Base-by-base conservation (phyloP, 2,888 invertebrate genomes). In the Latrodectus elegans region DNA sequence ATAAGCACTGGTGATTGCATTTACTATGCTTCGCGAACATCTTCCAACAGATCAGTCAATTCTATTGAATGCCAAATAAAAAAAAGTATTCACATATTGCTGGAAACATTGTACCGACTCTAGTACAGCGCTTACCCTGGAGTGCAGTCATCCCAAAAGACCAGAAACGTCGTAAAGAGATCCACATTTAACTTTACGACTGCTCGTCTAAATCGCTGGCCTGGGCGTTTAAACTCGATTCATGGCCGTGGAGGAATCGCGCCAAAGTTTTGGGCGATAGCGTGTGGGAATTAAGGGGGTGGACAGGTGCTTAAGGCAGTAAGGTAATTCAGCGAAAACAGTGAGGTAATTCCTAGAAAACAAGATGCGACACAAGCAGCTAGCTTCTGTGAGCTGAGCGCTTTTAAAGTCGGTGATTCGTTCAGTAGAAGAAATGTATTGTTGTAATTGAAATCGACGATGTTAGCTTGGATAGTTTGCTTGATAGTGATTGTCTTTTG, bases 401-500 rank as follows among this genome's bases (percentile, higher is more conserved):
- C 51, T 71, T 49, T 71, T 38, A 71, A 49, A 51, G 71, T 26
- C 12, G 60, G 60, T 8, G 55, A 6, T 38, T 6, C 51, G 10
- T 14, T 55, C 12, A 26, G 11, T 75, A 14, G 60, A 64, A 17
- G 64, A 14, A 60, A 60, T 60, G 67, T 17, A 71, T 73, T 15
- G 65, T 49, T 81, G 80, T 78, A 84, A 84, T 78, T 84, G 84
- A 84, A 84, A 84, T 84, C 72, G 77, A 78, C 65, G 67, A 71
- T 60, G 60, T 12, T 60, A 0, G 60, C 38, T 38, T 38, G 38
- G 38, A 4, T 38, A 38, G 1, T 38, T 38, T 38, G 38, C 6
- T 38, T 38, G 38, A 2, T 38, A 38, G 38, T 38, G 38, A 38
- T 38, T 38, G 38, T 38, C 38, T 38, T 38, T 6, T 4, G 4